Evolutionary conservation across 2,888 invertebrate species (phyloP), one percentile per base, ranked within the genome.

Genomic region (Apamea sordens): DNA sequence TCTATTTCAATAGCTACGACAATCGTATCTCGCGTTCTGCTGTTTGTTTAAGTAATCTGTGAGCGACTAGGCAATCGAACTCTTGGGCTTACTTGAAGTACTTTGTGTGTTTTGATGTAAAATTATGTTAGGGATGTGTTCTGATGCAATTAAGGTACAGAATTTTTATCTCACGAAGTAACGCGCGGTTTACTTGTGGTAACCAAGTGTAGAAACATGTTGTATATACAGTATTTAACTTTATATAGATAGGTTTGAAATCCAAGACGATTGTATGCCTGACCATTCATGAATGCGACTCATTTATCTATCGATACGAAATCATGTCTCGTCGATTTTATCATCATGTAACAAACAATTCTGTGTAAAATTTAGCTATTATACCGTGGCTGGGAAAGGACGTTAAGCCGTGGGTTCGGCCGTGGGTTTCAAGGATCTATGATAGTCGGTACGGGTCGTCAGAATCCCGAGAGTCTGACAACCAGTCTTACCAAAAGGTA

Each of bases 21-120:
- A 53, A 65, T 65, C 28, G 64, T 61, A 47, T 73, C 53, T 61
- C 61, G 28, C 28, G 18, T 44, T 72, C 24, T 13, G 18, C 18
- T 83, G 70, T 82, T 78, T 83, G 50, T 53, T 83, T 73, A 10
- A 28, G 59, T 36, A 70, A 59, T 65, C 44, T 59, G 7, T 44
- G 24, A 13, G 11, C 36, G 10, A 61, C n/a, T 56, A 63, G 47
- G 69, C 53, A 73, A 69, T 64, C n/a, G 63, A 15, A n/a, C 24
- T 56, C 15, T 24, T 24, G 50, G 13, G 28, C 47, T 73, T 44
- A 50, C 28, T 68, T 15, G 0, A 59, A 50, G 18, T 18, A n/a
- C 64, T 75, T 59, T 71, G 64, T 81, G 44, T 70, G 63, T 72
- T 59, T 77, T 56, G 44, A 61, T 36, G 41, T 24, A 36, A 24